Evolutionary conservation across 2,888 invertebrate species (phyloP).

Genomic region (Rhyacophila evoluta): DNA sequence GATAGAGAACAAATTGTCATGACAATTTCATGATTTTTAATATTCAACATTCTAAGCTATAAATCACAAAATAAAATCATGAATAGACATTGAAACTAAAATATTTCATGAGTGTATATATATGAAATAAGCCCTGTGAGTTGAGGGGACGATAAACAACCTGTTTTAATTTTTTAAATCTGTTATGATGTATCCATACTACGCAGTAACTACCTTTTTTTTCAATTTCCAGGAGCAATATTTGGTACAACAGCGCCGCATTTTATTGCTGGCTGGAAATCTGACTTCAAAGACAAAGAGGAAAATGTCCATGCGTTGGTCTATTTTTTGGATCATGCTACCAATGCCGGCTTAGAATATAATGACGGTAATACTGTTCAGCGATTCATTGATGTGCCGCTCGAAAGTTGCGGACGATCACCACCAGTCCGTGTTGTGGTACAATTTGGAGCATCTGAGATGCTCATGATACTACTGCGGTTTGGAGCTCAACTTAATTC

Average conservation of each 20-base stretch:
- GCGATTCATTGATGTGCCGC: constrained; percentile 82
- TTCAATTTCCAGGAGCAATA: constrained; percentile 76
- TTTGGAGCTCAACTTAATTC: constrained; percentile 75
- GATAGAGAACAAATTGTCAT: too few relatives aligned
- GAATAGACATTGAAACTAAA: too few relatives aligned
- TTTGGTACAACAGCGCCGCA: constrained; percentile 86
- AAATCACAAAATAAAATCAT: too few relatives aligned
- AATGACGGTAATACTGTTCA: constrained; percentile 59
- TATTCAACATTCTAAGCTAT: too few relatives aligned
- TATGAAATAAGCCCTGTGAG: too few relatives aligned
- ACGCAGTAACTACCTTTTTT: too few relatives aligned
- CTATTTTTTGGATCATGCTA: constrained; percentile 83
- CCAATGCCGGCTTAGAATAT: constrained; percentile 74
- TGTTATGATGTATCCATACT: too few relatives aligned
- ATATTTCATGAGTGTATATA: too few relatives aligned
- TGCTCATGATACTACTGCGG: constrained; percentile 79
- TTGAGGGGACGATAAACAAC: too few relatives aligned
- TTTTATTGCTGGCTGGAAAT: constrained; percentile 88
- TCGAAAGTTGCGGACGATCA: constrained; percentile 83
- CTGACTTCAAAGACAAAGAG: constrained; percentile 82
- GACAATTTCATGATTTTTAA: too few relatives aligned
- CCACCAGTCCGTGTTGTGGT: constrained; percentile 80
- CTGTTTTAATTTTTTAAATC: too few relatives aligned
- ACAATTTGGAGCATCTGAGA: constrained; percentile 81
- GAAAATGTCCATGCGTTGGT: constrained; percentile 83